Conservation (phyloP, 2,888 invertebrate genomes). For the Diaphora mendica region DNA sequence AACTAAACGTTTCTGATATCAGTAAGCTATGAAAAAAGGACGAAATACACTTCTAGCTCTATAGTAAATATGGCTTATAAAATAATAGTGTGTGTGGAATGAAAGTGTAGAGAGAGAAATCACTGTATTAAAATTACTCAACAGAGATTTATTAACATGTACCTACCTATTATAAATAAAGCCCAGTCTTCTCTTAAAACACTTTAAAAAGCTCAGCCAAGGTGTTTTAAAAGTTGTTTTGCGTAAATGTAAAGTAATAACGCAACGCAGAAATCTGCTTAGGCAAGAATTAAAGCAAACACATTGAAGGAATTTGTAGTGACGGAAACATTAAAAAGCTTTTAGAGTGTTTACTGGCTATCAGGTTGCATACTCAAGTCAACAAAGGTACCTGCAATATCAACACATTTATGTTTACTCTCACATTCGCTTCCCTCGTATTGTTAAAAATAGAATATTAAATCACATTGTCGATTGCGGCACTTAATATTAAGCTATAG, state of each 20-base stretch:
- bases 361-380: constrained; percentile 22
- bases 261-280: constrained; percentile 7
- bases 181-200: constrained; percentile 23
- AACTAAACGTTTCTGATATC: not conserved
- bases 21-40: not conserved
- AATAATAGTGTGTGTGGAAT: not conserved
- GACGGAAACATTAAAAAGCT: constrained; percentile 46
- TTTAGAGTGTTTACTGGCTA: constrained; percentile 32
- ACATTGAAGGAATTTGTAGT: constrained; percentile 24
- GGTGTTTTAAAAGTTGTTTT: constrained; percentile 14
- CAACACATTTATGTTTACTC: constrained; percentile 3
- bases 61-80: not conserved
- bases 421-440: constrained; percentile 12
- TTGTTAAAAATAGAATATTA: constrained; percentile 23
- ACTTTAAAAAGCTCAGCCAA: constrained; percentile 16
- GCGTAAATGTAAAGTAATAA: constrained; percentile 9
- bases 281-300: constrained; percentile 9
- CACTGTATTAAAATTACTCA: not conserved
- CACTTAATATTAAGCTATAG: constrained; percentile 49
- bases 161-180: not conserved
- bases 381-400: constrained; percentile 9
- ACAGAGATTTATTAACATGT: not conserved
- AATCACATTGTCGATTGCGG: constrained; percentile 42
- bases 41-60: not conserved
- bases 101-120: not conserved